Evolutionary conservation across 2,797 vertebrate species (phyloP).

Genomic region (Capromys pilorides): DNA sequence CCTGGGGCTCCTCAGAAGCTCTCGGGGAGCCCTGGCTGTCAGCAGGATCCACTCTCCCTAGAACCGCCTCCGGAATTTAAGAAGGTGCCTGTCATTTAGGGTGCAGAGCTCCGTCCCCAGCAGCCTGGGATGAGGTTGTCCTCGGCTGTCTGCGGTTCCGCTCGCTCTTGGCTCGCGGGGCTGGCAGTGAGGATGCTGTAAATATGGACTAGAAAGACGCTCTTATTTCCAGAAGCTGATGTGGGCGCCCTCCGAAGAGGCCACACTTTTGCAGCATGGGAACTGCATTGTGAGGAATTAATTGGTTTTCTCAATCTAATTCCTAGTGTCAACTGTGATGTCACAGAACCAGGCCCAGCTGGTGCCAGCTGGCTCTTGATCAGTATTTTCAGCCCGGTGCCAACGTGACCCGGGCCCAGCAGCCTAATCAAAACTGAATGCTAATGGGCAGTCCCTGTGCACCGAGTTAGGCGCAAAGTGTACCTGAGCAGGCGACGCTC

Average conservation of each 20-base stretch:
- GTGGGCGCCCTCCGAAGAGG: background rate
- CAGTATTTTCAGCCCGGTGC: background rate
- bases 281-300: slow-evolving; percentile 48
- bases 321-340: slow-evolving; percentile 62
- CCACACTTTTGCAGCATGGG: slow-evolving; percentile 31
- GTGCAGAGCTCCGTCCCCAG: background rate
- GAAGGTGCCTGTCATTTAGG: background rate
- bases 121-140: background rate
- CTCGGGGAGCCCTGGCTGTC: background rate
- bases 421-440: slow-evolving; percentile 1
- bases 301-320: slow-evolving; percentile 66
- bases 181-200: background rate
- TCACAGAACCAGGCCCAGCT: slow-evolving; percentile 65
- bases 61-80: background rate
- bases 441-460: slow-evolving; percentile 4
- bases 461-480: slow-evolving; percentile 48
- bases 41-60: background rate
- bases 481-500: background rate
- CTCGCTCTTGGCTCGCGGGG: background rate
- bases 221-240: background rate
- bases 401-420: background rate
- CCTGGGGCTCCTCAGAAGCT: background rate
- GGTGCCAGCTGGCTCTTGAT: background rate
- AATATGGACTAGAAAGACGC: background rate
- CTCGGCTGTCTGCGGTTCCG: background rate